A percentile compares a stretch with the other conserved stretches of the same genome.
These are phyloP conservation scores for Leucopternis melanops DNA, from an alignment of 2,113 vertebrate species.

Conservation along the genomic window DNA sequence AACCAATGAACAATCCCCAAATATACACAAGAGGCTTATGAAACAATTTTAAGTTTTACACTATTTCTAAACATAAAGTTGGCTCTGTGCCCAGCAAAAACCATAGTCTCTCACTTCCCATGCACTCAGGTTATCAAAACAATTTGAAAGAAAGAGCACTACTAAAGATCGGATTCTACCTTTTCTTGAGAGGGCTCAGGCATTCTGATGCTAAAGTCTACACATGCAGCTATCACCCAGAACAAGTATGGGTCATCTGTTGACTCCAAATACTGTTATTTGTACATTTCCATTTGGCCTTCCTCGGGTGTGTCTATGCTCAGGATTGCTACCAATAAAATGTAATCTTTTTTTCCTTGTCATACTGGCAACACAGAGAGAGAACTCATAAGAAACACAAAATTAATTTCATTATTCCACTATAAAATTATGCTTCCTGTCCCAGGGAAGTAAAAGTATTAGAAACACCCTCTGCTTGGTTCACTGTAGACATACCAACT, in stretches of 20 bases:
- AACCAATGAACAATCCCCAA: constrained; percentile 3
- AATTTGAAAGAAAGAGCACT: neutral
- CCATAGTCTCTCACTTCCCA: constrained; percentile 28
- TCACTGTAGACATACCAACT: neutral
- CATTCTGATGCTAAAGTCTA: neutral
- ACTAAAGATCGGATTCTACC: neutral
- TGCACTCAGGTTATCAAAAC: constrained; percentile 26
- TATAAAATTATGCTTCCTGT: neutral
- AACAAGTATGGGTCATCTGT: neutral
- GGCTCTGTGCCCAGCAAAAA: constrained; percentile 20
- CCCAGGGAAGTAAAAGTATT: neutral
- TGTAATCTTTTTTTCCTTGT: neutral
- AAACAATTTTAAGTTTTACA: constrained; percentile 34
- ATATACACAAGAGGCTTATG: neutral
- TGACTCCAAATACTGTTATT: neutral
- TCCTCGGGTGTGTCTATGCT: neutral
- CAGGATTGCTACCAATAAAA: neutral
- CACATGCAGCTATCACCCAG: neutral
- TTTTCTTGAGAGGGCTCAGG: neutral
- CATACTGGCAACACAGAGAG: neutral
- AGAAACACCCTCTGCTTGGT: neutral
- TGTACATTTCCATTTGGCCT: neutral
- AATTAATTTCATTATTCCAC: neutral
- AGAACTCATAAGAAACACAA: neutral
- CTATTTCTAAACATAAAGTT: constrained; percentile 15